Base-by-base conservation (phyloP, 1,140 invertebrate species). In the Goniozus legneri region DNA sequence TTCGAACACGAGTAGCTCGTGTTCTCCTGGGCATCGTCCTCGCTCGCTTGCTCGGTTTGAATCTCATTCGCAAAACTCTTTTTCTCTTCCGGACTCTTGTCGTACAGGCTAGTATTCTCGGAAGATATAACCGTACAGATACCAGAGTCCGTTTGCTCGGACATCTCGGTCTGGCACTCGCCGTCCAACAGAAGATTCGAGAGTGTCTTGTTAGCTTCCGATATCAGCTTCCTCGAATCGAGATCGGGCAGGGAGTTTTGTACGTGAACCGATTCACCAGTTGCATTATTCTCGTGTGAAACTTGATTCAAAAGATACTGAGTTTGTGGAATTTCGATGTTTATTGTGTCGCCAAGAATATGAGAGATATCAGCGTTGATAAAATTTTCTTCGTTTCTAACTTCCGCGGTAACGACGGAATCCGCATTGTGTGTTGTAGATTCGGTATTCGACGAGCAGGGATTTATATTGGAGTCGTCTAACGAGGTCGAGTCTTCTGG, bases 151-250 rank as follows among this genome's bases (percentile, higher is more conserved):
- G 73, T 80, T 2, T 84, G 83, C 22, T 82, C 80, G 19, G 73
- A 79, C n/a, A 78, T 76, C 20, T 72, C 67, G 38, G 72, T 73
- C 19, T 68, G 66, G 40, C 63, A 71, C 18, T 77, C 64, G 12
- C 65, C 63, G 1, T 80, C 79, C 14, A 82, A 64, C 16, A 86
- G 54, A 3, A 86, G 67, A 15, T 79, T 84, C 34, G 81, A 84
- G n/a, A 86, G 64, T 35, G 82, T 85, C 24, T 82, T 82, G 40
- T 84, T 85, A 2, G 84, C 83, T 27, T 82, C 82, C 2, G 79
- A 82, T 47, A 87, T 83, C 3, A 80, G 68, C 52, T 79, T 78
- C 37, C 76, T 67, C 2, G 76, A 76, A 43, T 81, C 79, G 27
- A 73, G 45, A 41, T 81, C 77, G 0, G 79, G 77, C n/a, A 78